These are phyloP conservation scores for Tineola bisselliella DNA, from an alignment of 2,888 invertebrate genomes.

Conservation along the genomic window DNA sequence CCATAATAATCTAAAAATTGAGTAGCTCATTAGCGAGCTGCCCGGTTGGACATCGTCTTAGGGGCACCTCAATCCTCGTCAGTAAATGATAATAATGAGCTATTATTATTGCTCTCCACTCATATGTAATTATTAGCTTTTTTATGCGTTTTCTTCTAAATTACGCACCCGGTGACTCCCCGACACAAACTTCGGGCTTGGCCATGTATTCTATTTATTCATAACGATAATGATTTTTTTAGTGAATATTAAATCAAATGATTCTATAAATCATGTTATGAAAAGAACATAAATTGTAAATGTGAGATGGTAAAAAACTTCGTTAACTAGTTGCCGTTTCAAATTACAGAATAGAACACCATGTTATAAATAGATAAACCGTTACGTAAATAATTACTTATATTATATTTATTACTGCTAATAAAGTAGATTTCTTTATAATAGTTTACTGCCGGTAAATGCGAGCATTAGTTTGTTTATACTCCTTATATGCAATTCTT, in stretches of 20 bases:
- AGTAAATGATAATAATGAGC: constrained; percentile 52
- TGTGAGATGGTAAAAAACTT: background rate
- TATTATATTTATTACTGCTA: constrained; percentile 34
- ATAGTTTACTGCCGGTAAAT: background rate
- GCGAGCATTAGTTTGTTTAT: too few relatives aligned
- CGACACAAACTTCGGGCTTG: constrained; percentile 4
- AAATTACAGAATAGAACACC: background rate
- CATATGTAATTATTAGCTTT: constrained; percentile 53
- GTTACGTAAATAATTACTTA: constrained; percentile 43
- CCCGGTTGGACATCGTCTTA: constrained; percentile 22
- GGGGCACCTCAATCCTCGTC: constrained; percentile 20
- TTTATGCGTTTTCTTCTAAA: constrained; percentile 45
- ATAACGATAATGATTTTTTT: background rate
- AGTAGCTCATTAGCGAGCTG: constrained; percentile 37
- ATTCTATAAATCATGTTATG: too few relatives aligned
- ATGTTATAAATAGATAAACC: constrained; percentile 24
- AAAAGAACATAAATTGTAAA: too few relatives aligned
- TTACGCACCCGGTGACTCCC: constrained; percentile 10
- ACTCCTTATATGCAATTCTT: too few relatives aligned
- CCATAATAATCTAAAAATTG: constrained; percentile 25
- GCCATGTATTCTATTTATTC: background rate
- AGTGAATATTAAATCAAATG: background rate
- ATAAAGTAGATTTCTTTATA: constrained; percentile 16
- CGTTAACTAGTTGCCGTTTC: constrained; percentile 16
- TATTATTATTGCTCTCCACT: constrained; percentile 46